phyloP scores from a whole-genome alignment of 2,888 invertebrate genomes.

The Dendrolimus pini region DNA sequence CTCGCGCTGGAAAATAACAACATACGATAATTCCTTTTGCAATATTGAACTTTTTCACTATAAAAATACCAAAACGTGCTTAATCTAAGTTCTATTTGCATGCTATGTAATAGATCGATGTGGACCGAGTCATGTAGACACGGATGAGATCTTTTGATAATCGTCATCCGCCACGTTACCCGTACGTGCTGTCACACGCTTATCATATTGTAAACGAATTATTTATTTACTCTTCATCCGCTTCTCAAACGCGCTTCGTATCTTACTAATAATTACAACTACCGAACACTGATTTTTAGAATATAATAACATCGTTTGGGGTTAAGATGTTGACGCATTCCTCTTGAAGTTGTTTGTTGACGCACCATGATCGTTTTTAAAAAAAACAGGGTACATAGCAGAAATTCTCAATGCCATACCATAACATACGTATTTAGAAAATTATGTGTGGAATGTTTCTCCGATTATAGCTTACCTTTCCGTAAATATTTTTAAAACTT shows the following conservation, averaged over 20 bases:
- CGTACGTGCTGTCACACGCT: constrained; percentile 37
- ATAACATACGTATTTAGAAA: no score
- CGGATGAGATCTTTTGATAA: constrained; percentile 29
- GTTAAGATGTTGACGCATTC: no score
- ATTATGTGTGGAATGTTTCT: no score
- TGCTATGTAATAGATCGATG: neutral
- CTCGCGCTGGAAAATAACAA: neutral
- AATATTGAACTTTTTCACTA: neutral
- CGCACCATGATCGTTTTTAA: no score
- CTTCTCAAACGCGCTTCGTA: neutral
- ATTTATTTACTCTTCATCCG: constrained; percentile 1
- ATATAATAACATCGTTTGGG: no score
- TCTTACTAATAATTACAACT: neutral
- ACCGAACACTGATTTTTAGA: no score
- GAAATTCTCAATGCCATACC: no score
- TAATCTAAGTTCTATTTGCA: neutral
- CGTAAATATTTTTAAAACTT: no score
- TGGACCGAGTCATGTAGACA: constrained; percentile 12
- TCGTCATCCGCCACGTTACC: constrained; percentile 30
- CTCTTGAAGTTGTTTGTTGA: no score
- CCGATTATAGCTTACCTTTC: no score
- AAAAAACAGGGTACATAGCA: no score
- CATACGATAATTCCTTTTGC: neutral
- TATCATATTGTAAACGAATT: constrained; percentile 24
- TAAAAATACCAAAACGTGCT: neutral